Evolutionary conservation across 2,888 invertebrate species (phyloP).

Genomic region (Itoplectis maculator): DNA sequence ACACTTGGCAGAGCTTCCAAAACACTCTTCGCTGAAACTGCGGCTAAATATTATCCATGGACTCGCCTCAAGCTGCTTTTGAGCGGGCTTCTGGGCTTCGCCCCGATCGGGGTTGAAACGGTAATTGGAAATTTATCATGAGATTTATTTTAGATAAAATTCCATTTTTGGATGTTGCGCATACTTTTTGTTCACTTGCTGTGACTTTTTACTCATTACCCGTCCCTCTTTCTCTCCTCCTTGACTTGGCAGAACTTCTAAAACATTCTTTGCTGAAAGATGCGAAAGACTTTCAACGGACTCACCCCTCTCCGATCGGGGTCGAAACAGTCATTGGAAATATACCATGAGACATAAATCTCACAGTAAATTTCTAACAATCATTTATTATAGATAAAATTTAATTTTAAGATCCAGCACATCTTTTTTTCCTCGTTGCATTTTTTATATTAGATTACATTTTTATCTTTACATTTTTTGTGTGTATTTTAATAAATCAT

Average conservation of each 20-base stretch:
- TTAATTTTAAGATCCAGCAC: background rate
- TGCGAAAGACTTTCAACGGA: background rate
- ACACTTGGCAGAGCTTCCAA: conserved; percentile 66
- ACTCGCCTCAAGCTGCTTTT: background rate
- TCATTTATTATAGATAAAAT: background rate
- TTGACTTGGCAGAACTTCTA: conserved; percentile 65
- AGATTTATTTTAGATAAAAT: background rate
- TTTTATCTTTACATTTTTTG: too few relatives aligned
- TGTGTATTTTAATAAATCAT: too few relatives aligned
- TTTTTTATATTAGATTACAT: too few relatives aligned
- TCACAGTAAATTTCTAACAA: too few relatives aligned
- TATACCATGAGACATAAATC: background rate
- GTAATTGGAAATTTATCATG: background rate
- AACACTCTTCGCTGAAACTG: background rate
- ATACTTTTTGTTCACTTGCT: too few relatives aligned
- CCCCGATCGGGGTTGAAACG: too few relatives aligned
- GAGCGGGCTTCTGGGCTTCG: too few relatives aligned
- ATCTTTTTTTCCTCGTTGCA: too few relatives aligned
- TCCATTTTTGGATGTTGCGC: too few relatives aligned
- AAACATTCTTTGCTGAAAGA: conserved; percentile 19
- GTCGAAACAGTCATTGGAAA: too few relatives aligned
- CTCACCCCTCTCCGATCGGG: background rate
- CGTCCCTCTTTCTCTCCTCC: background rate
- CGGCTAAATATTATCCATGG: background rate
- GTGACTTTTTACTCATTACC: conserved; percentile 9